Evolutionary conservation across 2,797 vertebrate genomes (phyloP).

Genomic region (Galago senegalensis): DNA sequence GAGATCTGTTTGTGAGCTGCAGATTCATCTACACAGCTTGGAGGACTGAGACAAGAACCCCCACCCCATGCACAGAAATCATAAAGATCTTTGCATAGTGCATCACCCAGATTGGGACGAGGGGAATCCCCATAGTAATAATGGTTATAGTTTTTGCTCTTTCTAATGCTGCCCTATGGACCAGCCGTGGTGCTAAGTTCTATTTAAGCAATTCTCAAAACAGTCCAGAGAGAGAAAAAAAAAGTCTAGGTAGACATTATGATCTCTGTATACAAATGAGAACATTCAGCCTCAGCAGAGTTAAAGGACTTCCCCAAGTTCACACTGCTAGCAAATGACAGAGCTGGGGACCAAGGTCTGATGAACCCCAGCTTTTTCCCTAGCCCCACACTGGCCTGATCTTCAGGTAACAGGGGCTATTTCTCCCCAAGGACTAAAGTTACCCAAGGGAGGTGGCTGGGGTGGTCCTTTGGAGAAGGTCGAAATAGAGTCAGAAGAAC

Average conservation of each 20-base stretch:
- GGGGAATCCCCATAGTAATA: background rate
- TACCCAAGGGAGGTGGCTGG: background rate
- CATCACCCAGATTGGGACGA: background rate
- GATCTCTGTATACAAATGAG: background rate
- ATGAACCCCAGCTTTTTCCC: background rate
- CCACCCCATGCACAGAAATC: background rate
- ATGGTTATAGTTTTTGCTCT: background rate
- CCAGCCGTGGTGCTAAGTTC: background rate
- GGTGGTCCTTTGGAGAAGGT: background rate
- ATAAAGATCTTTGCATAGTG: background rate
- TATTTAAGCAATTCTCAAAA: slow-evolving; percentile 9
- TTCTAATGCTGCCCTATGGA: background rate
- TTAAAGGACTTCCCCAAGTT: background rate
- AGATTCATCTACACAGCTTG: background rate
- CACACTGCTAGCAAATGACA: background rate
- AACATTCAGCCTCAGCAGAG: background rate
- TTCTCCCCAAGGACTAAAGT: background rate
- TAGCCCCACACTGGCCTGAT: background rate
- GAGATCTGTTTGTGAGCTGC: background rate
- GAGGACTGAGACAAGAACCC: background rate
- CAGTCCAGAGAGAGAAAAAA: too few relatives aligned
- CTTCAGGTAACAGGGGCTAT: background rate
- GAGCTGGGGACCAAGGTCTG: background rate
- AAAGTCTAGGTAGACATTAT: background rate
- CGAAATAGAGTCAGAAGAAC: background rate